Base-by-base conservation (phyloP, 2,113 vertebrate genomes). In the Hydropotes inermis region DNA sequence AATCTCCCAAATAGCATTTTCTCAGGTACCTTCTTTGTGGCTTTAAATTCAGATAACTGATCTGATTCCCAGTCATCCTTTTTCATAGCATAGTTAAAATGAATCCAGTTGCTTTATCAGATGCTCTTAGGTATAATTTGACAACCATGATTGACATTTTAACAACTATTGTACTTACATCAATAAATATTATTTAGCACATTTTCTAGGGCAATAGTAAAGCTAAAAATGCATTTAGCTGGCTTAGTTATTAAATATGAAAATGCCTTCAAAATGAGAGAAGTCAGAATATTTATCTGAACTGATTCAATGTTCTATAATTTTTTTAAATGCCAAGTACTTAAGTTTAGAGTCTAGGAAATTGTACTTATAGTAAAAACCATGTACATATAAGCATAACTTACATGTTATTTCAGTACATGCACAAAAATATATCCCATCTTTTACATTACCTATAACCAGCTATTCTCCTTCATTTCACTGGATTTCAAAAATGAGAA, bases 41-140 rank as follows among this genome's bases (percentile, higher is more conserved):
- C 27, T 94, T 11, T 96, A 54, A 87, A 83, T 76, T 90, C 39
- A 50, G 3, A 27, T 10, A 88, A 92, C 88, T 96, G 90, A 96
- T 87, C 60, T 74, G 33, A 96, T 67, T 91, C 47, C 58, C 17
- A 61, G 58, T 17, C 50, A 55, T 8, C 54, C 3, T 92, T 92
- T 91, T 93, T 96, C 78, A 74, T 94, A 97, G 95, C 12, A 60
- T 45, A 95, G 36, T 94, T 95, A 95, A n/a, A 87, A 33, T 36
- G 64, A 97, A 85, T 96, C 95, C 9, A 91, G 13, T 74, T 82
- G n/a, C 21, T 89, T 85, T 7, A 61, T 12, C 33, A 82, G 9
- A 83, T 94, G 64, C 55, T 96, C 95, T 98, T 25, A n/a, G 52
- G 45, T 88, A 88, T 94, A 92, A 94, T 94, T 98, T 96, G 30